These are phyloP conservation scores for Sialis lutaria DNA, from an alignment of 2,888 invertebrate species.

Conservation along the genomic window DNA sequence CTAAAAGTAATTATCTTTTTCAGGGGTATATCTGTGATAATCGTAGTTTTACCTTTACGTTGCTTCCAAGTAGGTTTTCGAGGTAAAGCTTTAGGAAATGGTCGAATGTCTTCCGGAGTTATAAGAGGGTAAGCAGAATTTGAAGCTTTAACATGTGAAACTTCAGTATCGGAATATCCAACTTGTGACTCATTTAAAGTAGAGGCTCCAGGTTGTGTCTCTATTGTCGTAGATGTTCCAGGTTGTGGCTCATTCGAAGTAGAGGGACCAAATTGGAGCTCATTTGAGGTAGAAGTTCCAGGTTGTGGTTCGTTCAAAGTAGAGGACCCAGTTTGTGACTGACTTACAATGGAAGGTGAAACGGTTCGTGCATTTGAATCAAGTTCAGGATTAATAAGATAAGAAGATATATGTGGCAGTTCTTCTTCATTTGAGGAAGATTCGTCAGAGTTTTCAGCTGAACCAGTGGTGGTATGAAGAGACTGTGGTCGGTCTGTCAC, in stretches of 20 bases:
- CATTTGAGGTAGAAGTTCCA: constrained; percentile 6
- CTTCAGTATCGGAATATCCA: too few relatives aligned
- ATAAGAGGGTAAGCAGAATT: too few relatives aligned
- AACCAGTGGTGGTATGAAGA: constrained; percentile 3
- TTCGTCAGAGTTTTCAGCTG: constrained; percentile 5
- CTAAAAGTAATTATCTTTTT: too few relatives aligned
- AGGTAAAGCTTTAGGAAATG: not conserved
- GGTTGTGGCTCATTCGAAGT: not conserved
- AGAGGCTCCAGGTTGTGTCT: too few relatives aligned
- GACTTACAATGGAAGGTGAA: not conserved
- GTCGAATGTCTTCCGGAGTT: not conserved
- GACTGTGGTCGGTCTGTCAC: constrained; percentile 7
- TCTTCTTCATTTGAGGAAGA: constrained; percentile 1
- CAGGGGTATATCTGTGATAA: constrained; percentile 9
- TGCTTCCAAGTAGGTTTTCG: not conserved
- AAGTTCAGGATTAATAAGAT: too few relatives aligned
- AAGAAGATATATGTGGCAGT: not conserved
- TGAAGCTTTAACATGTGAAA: too few relatives aligned
- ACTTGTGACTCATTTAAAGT: too few relatives aligned
- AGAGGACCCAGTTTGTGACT: constrained; percentile 1
- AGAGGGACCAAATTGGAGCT: constrained; percentile 4
- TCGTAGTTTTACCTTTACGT: not conserved
- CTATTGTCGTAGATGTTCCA: too few relatives aligned
- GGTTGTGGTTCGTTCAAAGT: constrained; percentile 1
- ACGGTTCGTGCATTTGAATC: not conserved